Base-by-base conservation (phyloP, 1,140 invertebrate species). In the Pogonomyrmex californicus region DNA sequence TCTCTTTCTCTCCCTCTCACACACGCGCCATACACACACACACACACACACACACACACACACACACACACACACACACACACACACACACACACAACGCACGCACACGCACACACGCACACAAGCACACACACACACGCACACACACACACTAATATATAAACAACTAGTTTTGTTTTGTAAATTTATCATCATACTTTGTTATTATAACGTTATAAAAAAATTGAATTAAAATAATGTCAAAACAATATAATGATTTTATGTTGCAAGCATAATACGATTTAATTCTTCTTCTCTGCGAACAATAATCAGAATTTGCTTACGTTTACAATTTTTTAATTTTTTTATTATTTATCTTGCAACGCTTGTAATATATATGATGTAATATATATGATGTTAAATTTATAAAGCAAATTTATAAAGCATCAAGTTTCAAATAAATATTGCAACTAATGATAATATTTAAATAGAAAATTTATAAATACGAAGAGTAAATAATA, bases 241-340 rank as follows among this genome's bases (percentile, higher is more conserved):
- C 14, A 12, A 10, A 33, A 44, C 47, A 47, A 36, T 33, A 4
- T 14, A 23, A 51, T 49, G 4, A 60, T 62, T 63, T 41, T 30
- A 44, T 9, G 9, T 6, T n/a, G 3, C 14, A 38, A 14, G 12
- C 9, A 41, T 56, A 75, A 41, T 23, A 51, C n/a, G 5, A 66
- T 23, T 66, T 78, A n/a, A 63, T 78, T 0, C 41, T 36, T 44
- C 41, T 66, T n/a, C 65, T 36, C 33, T 47, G 36, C 10, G 17
- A 63, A n/a, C 9, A 23, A 9, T 14, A 76, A 58, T 41, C 30
- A 33, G 17, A 65, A 65, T 49, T 65, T 6, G 60, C n/a, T 14
- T 60, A 58, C 38, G 36, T 23, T 5, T 17, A 79, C 30, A 23
- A 73, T 36, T 58, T 44, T 82, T 82, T 58, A 44, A 56, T 9